Percentiles rank a stretch among this genome's conserved stretches.
Evolutionary conservation across 2,113 vertebrate genomes (phyloP).

Genomic region (Sebastes fasciatus): DNA sequence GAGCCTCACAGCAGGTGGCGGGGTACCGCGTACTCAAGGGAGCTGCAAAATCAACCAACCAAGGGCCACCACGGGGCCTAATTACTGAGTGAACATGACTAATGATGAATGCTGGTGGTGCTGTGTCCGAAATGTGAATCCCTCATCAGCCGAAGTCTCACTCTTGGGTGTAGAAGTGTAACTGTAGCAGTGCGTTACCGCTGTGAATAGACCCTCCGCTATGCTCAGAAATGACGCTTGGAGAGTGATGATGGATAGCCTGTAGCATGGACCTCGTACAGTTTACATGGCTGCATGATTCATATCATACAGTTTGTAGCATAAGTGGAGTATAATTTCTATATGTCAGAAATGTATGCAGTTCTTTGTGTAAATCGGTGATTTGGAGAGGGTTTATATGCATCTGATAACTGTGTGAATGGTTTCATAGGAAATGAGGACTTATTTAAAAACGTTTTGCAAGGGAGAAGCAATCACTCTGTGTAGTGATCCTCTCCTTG

Average conservation of each 20-base stretch:
- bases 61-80: conserved; percentile 59
- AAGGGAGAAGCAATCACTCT: conserved; percentile 23
- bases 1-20: conserved; percentile 55
- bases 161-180: conserved; percentile 25
- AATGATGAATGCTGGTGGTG: conserved; percentile 52
- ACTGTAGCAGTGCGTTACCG: neutral
- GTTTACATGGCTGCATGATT: neutral
- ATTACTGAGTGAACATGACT: conserved; percentile 68
- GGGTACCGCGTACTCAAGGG: conserved; percentile 20
- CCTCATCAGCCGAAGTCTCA: conserved; percentile 28
- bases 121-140: conserved; percentile 48
- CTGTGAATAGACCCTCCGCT: conserved; percentile 33
- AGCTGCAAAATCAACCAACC: conserved; percentile 61
- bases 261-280: neutral
- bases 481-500: conserved; percentile 16
- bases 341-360: conserved; percentile 4
- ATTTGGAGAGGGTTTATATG: conserved; percentile 19
- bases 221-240: conserved; percentile 14
- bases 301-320: neutral
- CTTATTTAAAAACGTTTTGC: conserved; percentile 11
- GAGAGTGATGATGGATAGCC: conserved; percentile 36
- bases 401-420: conserved; percentile 6
- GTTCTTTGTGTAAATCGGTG: neutral
- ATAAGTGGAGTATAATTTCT: neutral
- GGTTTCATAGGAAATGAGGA: neutral